These are phyloP conservation scores for Pseudochirops corinnae DNA, from an alignment of 2,797 vertebrate species.

Conservation along the genomic window DNA sequence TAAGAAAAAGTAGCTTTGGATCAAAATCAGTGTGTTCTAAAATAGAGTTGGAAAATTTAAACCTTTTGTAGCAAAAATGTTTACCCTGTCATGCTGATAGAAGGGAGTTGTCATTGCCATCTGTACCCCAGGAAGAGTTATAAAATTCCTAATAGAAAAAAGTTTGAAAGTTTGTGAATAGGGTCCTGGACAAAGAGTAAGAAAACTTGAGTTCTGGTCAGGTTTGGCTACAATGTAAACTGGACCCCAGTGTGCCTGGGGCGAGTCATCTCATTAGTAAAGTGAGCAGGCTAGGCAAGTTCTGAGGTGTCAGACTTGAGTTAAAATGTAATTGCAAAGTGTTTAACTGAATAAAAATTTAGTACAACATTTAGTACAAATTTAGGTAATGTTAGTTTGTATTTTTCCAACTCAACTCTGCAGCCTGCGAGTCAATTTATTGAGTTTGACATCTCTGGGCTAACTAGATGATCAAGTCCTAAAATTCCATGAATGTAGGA, in stretches of 20 bases:
- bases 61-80: not conserved
- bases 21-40: not conserved
- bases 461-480: not conserved
- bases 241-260: not conserved
- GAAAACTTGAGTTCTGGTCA: not conserved
- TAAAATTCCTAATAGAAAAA: not conserved
- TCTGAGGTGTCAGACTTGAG: not conserved
- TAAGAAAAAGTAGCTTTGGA: constrained; percentile 10
- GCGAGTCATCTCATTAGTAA: not conserved
- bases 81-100: not conserved
- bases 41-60: constrained; percentile 16
- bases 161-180: constrained; percentile 10
- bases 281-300: not conserved
- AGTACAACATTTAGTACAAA: not conserved
- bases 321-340: not conserved
- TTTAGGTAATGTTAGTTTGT: not conserved
- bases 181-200: not conserved
- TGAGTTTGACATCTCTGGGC: not conserved
- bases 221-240: not conserved
- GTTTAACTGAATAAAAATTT: not conserved
- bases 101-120: not conserved
- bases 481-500: not conserved
- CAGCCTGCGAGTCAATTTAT: not conserved
- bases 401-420: not conserved
- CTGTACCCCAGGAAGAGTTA: not conserved